A percentile compares a stretch with the other conserved stretches of the same genome.
These are phyloP conservation scores for Coelogynopora nodosa DNA, from an alignment of 2,888 invertebrate genomes.

Conservation along the genomic window DNA sequence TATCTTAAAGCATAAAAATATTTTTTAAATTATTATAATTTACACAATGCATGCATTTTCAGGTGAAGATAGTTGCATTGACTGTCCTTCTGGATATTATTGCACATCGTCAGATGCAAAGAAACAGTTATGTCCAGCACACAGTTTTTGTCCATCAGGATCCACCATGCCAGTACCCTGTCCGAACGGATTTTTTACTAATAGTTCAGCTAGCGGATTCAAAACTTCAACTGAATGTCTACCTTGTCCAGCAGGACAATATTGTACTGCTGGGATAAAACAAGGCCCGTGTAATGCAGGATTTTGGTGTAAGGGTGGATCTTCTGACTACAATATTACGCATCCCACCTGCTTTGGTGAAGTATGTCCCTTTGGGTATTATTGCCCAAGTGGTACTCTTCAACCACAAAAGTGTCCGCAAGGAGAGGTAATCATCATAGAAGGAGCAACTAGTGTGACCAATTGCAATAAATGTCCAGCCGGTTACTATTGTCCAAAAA, in stretches of 20 bases:
- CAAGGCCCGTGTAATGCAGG: constrained; percentile 57
- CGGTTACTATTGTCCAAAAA: constrained; percentile 56
- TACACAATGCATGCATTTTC: neutral
- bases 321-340: constrained; percentile 52
- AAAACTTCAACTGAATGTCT: constrained; percentile 52
- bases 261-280: constrained; percentile 55
- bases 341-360: constrained; percentile 53
- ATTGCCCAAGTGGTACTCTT: constrained; percentile 55
- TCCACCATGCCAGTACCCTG: constrained; percentile 53
- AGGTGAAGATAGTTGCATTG: constrained; percentile 51
- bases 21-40: neutral
- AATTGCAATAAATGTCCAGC: constrained; percentile 57
- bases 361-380: constrained; percentile 57
- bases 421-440: constrained; percentile 54
- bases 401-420: constrained; percentile 52
- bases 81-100: constrained; percentile 52
- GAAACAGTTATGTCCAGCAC: constrained; percentile 54
- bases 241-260: constrained; percentile 54
- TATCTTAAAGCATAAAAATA: too few relatives aligned
- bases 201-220: constrained; percentile 50
- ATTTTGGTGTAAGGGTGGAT: constrained; percentile 53
- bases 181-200: constrained; percentile 56
- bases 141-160: constrained; percentile 55
- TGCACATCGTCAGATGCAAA: constrained; percentile 53
- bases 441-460: constrained; percentile 52